These are phyloP conservation scores for Leptothorax acervorum DNA, from an alignment of 2,888 invertebrate genomes.

Conservation along the genomic window DNA sequence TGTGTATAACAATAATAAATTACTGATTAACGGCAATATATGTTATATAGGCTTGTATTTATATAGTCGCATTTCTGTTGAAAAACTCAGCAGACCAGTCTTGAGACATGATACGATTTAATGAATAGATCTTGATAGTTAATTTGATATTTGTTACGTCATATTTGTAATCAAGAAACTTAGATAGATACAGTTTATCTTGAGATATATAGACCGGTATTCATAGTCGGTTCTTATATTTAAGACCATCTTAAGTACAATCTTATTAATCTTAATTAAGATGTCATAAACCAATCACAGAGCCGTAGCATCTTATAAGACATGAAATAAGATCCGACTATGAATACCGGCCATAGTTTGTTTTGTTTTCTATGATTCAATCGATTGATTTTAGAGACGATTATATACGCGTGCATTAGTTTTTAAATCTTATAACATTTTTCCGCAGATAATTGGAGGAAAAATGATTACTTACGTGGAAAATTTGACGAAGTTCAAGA, in stretches of 20 bases:
- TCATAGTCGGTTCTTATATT: no score
- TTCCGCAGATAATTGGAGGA: background rate
- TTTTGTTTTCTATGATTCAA: background rate
- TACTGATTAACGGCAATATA: background rate
- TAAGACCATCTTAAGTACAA: no score
- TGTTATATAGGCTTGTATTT: background rate
- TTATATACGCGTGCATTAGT: background rate
- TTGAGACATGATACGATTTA: slow-evolving; percentile 13
- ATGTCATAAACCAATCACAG: no score
- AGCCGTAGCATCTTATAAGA: no score
- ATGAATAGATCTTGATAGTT: slow-evolving; percentile 9
- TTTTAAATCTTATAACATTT: background rate
- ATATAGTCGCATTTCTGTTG: background rate
- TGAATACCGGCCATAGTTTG: no score
- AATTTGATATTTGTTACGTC: background rate
- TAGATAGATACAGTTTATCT: background rate
- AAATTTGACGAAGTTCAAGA: background rate
- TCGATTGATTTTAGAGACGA: background rate
- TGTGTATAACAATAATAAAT: slow-evolving; percentile 14
- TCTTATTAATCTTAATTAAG: no score
- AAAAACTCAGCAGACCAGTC: background rate
- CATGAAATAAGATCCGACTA: no score
- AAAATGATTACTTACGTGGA: background rate
- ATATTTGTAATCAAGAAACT: background rate
- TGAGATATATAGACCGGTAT: background rate